Evolutionary conservation across 2,113 vertebrate species (phyloP), one percentile per base, ranked within the genome.

Genomic region (Emydocephalus ijimae): DNA sequence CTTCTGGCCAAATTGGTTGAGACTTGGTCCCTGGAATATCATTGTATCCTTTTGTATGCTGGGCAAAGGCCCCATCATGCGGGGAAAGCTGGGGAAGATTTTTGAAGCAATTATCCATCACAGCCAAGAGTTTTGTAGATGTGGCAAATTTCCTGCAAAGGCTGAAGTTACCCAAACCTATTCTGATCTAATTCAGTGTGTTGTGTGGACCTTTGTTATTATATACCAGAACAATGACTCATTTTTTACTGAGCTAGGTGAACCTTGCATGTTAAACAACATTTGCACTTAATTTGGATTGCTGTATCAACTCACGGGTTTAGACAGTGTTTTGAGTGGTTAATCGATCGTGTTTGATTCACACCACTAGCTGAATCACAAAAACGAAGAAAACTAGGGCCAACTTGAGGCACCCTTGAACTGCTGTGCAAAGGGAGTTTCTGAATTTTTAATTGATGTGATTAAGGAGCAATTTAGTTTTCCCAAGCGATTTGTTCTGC

Each of bases 1-100:
- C 34, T 99, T 99, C 97, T 99, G 98, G 99, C 99, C 99, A 24
- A 99, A 99, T 97, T 99, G 99, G 99, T 98, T 99, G 92, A 98
- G 99, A 87, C 98, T 99, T 1, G 99, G 99, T 4, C 99, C 99
- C 12, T 99, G 99, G 99, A 99, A 99, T 97, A 99, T 99, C 97
- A 99, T 99, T 0, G 98, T 99, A 99, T 99, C 99, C 98, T 99
- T 98, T 91, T 1, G 2, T 55, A 15, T n/a, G 64, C 52, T 91
- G 86, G 34, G 7, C 34, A 81, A 61, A 54, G 39, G 45, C 4
- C 5, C 3, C 0, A 11, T 85, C 26, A 24, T 26, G 9, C 0
- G 0, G 0, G 61, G 24, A 1, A 12, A 6, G 48, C 21, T 15
- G 1, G 57, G 55, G 21, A 21, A 23, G 6, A 18, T 0, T 34